Evolutionary conservation across 2,113 vertebrate genomes (phyloP).

Genomic region (Ammodytes dubius): DNA sequence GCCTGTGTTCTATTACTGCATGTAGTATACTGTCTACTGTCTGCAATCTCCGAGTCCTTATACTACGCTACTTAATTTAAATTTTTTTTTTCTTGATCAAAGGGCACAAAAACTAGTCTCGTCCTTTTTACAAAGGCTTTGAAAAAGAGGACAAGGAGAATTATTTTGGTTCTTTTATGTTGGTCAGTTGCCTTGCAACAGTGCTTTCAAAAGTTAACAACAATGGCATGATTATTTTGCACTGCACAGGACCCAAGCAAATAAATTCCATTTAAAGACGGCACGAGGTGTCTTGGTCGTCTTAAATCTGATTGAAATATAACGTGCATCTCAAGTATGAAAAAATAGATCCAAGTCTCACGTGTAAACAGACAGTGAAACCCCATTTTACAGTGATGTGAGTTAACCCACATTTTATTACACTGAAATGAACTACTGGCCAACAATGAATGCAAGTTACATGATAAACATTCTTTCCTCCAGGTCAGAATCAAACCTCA

Average conservation of each 20-base stretch:
- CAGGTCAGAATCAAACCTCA: neutral
- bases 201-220: constrained; percentile 24
- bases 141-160: constrained; percentile 24
- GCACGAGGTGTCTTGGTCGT: neutral
- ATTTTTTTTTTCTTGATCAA: constrained; percentile 24
- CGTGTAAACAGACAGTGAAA: neutral
- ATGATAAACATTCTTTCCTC: neutral
- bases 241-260: neutral
- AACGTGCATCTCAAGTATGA: neutral
- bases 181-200: constrained; percentile 10
- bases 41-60: neutral
- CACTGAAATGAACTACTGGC: neutral
- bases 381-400: neutral
- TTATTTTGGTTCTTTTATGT: constrained; percentile 29
- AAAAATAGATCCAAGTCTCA: neutral
- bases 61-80: neutral
- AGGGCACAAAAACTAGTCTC: constrained; percentile 6
- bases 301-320: neutral
- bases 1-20: neutral
- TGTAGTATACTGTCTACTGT: neutral
- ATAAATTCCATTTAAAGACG: neutral
- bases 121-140: constrained; percentile 18
- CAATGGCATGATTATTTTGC: neutral
- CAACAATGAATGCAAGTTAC: neutral
- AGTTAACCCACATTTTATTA: neutral